Base-by-base conservation (phyloP, 2,113 vertebrate species). In the Pimephales promelas region DNA sequence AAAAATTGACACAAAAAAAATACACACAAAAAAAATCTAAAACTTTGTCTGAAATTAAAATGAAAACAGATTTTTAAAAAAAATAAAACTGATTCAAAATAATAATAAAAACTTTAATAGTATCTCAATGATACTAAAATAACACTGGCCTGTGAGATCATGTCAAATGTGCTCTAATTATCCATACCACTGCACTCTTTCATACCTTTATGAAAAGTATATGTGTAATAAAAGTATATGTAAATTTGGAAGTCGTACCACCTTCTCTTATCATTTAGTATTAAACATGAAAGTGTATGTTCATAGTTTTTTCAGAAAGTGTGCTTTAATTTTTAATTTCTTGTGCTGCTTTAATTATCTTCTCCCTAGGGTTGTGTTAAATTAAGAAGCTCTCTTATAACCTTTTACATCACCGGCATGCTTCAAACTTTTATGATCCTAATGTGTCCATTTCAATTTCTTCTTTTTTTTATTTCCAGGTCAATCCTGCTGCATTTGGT, bases 401-500 rank as follows among this genome's bases (percentile, higher is more conserved):
- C 18, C 31, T 68, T 68, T 68, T 36, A 36, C 14, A 49, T 52
- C n/a, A 64, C 13, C 28, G 28, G 71, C 24, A 28, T 16, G 40
- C 24, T 26, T 73, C 18, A 59, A 59, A 77, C 14, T n/a, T 6
- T 36, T 11, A 24, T 59, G 52, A 43, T 59, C 54, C 75, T 59
- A 20, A 43, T 34, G 59, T 10, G 59, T 64, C 26, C 0, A 13
- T 18, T 62, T 79, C 24, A 13, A 59, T 62, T 68, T 22, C 10
- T 9, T 57, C 18, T 54, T 36, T 54, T 54, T 1, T 40, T 70
- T 54, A 0, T 40, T 40, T 40, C 2, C 88, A 99, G 97, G 95
- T 99, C 56, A 99, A 98, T 81, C 96, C 97, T 22, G 95, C 97
- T 88, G 97, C 97, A 3, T 99, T 99, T 85, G 94, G 94, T 74